phyloP scores from a whole-genome alignment of 2,797 vertebrate species.

The Dipus sagitta region DNA sequence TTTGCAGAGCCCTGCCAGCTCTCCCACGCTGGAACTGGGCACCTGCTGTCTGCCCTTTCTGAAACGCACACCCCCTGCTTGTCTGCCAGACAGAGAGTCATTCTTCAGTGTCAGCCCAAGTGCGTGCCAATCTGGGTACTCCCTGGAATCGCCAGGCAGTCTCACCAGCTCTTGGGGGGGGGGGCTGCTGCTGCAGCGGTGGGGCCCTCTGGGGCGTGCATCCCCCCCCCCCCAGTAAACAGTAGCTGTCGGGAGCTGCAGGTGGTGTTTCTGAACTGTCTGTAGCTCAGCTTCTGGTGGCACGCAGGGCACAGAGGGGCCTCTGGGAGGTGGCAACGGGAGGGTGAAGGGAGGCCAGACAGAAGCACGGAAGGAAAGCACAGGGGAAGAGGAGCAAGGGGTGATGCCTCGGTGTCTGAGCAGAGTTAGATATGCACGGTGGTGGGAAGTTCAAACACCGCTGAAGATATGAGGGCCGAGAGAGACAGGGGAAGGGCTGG shows the following conservation, averaged over 20 bases:
- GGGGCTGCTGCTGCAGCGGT: no score
- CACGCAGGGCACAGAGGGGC: background rate
- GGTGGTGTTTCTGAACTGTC: background rate
- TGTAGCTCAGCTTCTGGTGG: background rate
- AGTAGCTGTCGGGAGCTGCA: background rate
- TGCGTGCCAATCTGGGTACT: background rate
- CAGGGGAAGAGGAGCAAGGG: background rate
- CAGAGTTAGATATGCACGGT: background rate
- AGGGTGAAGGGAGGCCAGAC: background rate
- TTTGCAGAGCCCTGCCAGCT: background rate
- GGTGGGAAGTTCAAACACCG: background rate
- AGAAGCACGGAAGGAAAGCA: background rate
- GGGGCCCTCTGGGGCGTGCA: background rate
- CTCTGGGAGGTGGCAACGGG: background rate
- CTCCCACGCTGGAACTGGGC: background rate
- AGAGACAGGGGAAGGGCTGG: background rate
- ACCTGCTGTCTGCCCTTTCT: background rate
- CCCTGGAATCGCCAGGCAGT: background rate
- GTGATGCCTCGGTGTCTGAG: background rate
- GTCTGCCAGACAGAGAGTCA: background rate
- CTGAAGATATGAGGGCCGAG: background rate
- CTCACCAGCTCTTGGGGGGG: background rate
- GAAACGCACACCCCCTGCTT: background rate
- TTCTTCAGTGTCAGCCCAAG: background rate
- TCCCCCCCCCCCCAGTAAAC: background rate